phyloP scores from a whole-genome alignment of 2,888 invertebrate species.

The Ophioninae sp. region DNA sequence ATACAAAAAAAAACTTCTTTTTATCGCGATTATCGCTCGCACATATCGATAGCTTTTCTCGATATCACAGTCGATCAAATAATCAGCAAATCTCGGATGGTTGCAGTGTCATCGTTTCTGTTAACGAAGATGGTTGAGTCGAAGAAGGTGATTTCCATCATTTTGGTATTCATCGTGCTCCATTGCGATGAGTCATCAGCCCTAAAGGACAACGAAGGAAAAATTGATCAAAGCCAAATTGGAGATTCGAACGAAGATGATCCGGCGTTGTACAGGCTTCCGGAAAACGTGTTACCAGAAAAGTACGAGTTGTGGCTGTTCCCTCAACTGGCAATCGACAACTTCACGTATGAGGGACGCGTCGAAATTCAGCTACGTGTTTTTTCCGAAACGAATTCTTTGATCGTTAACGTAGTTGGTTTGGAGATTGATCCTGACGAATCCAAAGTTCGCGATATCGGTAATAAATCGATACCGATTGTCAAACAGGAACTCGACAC shows the following conservation, averaged over 20 bases:
- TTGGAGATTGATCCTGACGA: conserved; percentile 75
- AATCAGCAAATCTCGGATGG: not conserved
- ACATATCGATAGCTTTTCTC: conserved; percentile 20
- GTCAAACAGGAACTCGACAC: conserved; percentile 62
- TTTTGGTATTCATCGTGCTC: conserved; percentile 25
- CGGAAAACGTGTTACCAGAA: conserved; percentile 82
- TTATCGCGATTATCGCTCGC: conserved; percentile 8
- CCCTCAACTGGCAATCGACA: conserved; percentile 62
- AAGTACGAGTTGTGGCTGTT: conserved; percentile 82
- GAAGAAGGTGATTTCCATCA: not conserved
- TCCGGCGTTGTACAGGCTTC: conserved; percentile 81
- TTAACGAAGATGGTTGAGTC: conserved; percentile 19
- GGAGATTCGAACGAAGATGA: conserved; percentile 10
- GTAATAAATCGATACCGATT: conserved; percentile 51
- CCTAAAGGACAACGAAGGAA: not conserved
- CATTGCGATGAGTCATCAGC: not conserved
- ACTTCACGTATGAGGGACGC: conserved; percentile 80
- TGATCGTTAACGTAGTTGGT: conserved; percentile 82
- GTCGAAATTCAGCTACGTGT: conserved; percentile 81
- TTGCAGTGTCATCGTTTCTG: conserved; percentile 5
- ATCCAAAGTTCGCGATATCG: conserved; percentile 23
- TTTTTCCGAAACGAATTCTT: conserved; percentile 71
- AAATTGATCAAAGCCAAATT: conserved; percentile 7
- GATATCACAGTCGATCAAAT: conserved; percentile 2
- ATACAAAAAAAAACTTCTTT: not conserved